These are phyloP conservation scores for Orestias chungarensis DNA, from an alignment of 2,797 vertebrate genomes.

Conservation along the genomic window DNA sequence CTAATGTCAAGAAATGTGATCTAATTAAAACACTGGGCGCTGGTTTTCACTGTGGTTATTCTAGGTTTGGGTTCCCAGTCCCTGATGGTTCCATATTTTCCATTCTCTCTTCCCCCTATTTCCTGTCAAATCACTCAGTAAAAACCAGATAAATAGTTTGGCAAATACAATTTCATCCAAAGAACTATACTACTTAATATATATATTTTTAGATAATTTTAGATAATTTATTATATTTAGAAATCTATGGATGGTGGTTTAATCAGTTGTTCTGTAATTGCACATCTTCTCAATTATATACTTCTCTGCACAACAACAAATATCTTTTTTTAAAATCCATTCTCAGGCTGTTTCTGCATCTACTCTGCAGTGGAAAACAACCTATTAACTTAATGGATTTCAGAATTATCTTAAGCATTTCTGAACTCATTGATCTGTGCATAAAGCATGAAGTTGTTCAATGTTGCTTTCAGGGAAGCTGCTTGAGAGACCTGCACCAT, in stretches of 20 bases:
- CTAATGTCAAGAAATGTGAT: background rate
- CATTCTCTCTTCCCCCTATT: background rate
- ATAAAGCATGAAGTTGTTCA: constrained; percentile 5
- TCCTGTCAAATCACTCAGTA: background rate
- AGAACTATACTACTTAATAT: too few relatives aligned
- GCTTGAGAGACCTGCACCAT: constrained; percentile 1
- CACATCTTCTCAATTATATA: background rate
- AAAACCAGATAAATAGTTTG: too few relatives aligned
- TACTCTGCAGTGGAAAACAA: background rate
- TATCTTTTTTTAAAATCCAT: background rate
- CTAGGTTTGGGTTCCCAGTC: too few relatives aligned
- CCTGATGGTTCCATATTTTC: too few relatives aligned
- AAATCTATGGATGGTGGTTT: too few relatives aligned
- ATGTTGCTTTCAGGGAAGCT: constrained; percentile 2
- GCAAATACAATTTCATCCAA: too few relatives aligned
- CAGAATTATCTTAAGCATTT: constrained; percentile 15
- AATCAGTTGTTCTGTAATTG: too few relatives aligned
- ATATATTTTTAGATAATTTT: too few relatives aligned
- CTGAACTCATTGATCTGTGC: constrained; percentile 15
- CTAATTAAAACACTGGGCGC: background rate
- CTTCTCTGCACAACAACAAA: too few relatives aligned
- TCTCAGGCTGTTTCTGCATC: background rate
- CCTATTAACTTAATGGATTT: constrained; percentile 26
- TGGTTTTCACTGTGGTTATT: too few relatives aligned
- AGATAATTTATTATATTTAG: too few relatives aligned